phyloP scores from a whole-genome alignment of 2,888 invertebrate genomes.

The Dasysyrphus tricinctus region DNA sequence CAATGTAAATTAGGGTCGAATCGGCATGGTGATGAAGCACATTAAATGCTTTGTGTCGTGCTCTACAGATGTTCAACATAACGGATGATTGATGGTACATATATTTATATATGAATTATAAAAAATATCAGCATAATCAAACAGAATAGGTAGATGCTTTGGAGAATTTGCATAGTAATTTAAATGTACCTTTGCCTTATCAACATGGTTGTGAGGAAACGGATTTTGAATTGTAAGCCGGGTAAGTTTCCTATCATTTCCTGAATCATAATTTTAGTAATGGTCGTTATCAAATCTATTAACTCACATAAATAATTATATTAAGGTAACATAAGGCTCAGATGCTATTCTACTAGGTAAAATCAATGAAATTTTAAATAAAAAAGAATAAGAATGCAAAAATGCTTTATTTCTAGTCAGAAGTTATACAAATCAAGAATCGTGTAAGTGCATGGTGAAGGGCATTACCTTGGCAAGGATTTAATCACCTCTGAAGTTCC shows the following conservation, averaged over 20 bases:
- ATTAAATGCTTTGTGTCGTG: slow-evolving; percentile 71
- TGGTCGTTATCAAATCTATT: background rate
- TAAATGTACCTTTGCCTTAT: background rate
- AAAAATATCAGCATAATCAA: slow-evolving; percentile 3
- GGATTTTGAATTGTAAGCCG: slow-evolving; percentile 1
- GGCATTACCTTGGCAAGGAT: too few relatives aligned
- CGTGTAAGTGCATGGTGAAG: too few relatives aligned
- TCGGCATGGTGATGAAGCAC: slow-evolving; percentile 71
- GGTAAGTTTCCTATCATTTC: background rate
- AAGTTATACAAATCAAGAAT: too few relatives aligned
- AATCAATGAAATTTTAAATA: too few relatives aligned
- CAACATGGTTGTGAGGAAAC: background rate
- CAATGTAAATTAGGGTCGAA: slow-evolving; percentile 70
- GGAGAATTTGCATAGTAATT: slow-evolving; percentile 28
- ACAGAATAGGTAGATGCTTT: slow-evolving; percentile 25
- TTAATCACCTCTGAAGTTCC: too few relatives aligned
- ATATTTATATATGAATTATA: slow-evolving; percentile 27
- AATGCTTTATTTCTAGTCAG: too few relatives aligned
- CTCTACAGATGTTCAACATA: slow-evolving; percentile 66
- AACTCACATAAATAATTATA: background rate
- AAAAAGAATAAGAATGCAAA: too few relatives aligned
- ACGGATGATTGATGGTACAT: slow-evolving; percentile 51
- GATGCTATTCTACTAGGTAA: too few relatives aligned
- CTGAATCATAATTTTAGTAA: background rate
- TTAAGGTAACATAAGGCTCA: too few relatives aligned